These are phyloP conservation scores for Zygaena filipendulae DNA, from an alignment of 2,888 invertebrate genomes.

Conservation along the genomic window DNA sequence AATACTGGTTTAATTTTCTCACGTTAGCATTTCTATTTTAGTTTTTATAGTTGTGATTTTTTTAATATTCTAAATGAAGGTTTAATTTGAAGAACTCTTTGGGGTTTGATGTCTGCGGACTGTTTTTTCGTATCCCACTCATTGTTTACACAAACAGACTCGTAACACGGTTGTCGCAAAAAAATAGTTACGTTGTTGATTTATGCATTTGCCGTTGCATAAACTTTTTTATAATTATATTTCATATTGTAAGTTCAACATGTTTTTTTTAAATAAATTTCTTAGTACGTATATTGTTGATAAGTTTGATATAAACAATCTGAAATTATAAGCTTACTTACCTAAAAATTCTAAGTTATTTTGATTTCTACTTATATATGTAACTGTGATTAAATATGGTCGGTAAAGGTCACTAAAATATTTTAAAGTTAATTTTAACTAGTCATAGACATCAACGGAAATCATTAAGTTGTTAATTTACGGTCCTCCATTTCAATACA, in stretches of 20 bases:
- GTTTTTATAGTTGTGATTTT: conserved; percentile 26
- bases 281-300: too few relatives aligned
- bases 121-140: conserved; percentile 32
- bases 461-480: too few relatives aligned
- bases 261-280: conserved; percentile 1
- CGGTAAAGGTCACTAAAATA: too few relatives aligned
- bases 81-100: conserved; percentile 68
- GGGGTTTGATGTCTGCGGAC: conserved; percentile 54
- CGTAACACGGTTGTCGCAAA: conserved; percentile 63
- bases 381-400: too few relatives aligned
- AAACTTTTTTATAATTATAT: conserved; percentile 18
- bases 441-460: too few relatives aligned
- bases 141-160: conserved; percentile 64
- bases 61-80: conserved; percentile 55
- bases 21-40: conserved; percentile 41
- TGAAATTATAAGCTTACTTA: too few relatives aligned
- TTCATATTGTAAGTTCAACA: background rate
- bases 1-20: conserved; percentile 58
- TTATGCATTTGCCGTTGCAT: conserved; percentile 46
- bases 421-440: too few relatives aligned
- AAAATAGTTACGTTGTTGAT: conserved; percentile 59
- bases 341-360: too few relatives aligned
- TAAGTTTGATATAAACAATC: too few relatives aligned
- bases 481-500: too few relatives aligned
- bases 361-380: too few relatives aligned